phyloP scores from a whole-genome alignment of 2,888 invertebrate species.

The Plusia festucae region DNA sequence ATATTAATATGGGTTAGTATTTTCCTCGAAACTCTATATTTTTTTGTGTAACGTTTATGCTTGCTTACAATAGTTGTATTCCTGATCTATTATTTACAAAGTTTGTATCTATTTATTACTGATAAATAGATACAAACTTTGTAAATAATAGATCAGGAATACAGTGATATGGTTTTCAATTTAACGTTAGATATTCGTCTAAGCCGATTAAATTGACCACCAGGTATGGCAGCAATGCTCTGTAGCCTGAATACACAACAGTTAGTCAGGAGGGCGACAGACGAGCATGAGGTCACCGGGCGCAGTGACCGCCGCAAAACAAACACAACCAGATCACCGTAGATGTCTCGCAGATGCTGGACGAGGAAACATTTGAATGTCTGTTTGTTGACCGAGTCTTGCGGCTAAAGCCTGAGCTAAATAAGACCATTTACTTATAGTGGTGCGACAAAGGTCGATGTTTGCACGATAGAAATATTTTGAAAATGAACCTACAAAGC shows the following conservation, averaged over 20 bases:
- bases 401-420: background rate
- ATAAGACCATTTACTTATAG: conserved; percentile 13
- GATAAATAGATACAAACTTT: too few relatives aligned
- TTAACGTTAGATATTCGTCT: background rate
- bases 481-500: too few relatives aligned
- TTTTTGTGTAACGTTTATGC: background rate
- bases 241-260: background rate
- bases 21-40: background rate
- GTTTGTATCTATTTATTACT: too few relatives aligned
- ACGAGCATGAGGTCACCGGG: too few relatives aligned
- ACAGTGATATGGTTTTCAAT: background rate
- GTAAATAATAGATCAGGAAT: too few relatives aligned
- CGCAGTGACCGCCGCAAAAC: background rate
- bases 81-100: too few relatives aligned
- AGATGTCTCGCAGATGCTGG: conserved; percentile 10
- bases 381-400: background rate
- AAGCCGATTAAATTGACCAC: background rate
- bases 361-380: conserved; percentile 22
- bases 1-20: background rate
- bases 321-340: conserved; percentile 15
- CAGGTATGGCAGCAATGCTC: background rate
- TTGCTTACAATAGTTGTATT: too few relatives aligned
- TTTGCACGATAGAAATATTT: too few relatives aligned
- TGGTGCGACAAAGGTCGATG: conserved; percentile 16
- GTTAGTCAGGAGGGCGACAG: background rate